phyloP scores from a whole-genome alignment of 1,140 invertebrate genomes.

The Aethina tumida region DNA sequence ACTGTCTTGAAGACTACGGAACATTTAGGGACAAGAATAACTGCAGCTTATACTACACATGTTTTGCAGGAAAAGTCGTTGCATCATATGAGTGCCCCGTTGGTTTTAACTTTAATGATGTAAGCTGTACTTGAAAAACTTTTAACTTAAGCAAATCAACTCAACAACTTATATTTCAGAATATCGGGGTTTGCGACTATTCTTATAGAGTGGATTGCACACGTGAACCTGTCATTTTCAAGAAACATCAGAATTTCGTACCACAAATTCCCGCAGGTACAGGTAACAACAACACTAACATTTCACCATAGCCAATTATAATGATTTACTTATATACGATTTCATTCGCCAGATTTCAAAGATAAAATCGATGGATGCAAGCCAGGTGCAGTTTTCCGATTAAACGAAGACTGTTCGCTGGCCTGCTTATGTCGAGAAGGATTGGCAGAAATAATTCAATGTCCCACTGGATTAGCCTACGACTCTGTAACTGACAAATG shows the following conservation, averaged over 20 bases:
- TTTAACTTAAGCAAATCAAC: constrained; percentile 2
- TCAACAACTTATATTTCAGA: constrained; percentile 35
- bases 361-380: constrained; percentile 16
- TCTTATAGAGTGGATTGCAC: constrained; percentile 44
- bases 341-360: constrained; percentile 17
- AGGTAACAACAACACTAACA: background rate
- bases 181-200: constrained; percentile 49
- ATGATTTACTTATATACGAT: background rate
- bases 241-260: constrained; percentile 8
- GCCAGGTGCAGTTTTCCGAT: constrained; percentile 16
- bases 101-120: constrained; percentile 48
- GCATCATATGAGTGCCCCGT: constrained; percentile 48
- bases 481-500: constrained; percentile 21
- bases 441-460: constrained; percentile 22
- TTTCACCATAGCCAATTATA: background rate
- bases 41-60: constrained; percentile 57
- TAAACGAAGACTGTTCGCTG: constrained; percentile 21
- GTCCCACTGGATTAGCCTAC: constrained; percentile 20
- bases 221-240: constrained; percentile 13
- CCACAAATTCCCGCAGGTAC: constrained; percentile 14
- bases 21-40: constrained; percentile 48
- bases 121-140: constrained; percentile 32
- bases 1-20: constrained; percentile 40
- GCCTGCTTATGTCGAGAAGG: constrained; percentile 18
- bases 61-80: constrained; percentile 44